phyloP scores from a whole-genome alignment of 1,140 invertebrate species.

The Medauroidea extradentata region DNA sequence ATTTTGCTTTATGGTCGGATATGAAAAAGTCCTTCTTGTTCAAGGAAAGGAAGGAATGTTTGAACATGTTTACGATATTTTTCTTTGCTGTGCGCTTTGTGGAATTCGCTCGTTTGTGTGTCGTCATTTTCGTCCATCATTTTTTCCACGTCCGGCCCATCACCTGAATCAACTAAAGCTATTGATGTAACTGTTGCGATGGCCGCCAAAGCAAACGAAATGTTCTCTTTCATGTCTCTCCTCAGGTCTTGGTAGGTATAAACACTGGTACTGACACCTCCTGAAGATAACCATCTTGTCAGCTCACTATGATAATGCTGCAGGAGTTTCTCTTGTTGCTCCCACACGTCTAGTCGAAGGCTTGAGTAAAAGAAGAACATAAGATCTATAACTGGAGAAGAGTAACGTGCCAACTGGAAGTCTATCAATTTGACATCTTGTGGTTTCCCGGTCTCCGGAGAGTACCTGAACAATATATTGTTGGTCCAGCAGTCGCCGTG shows the following conservation, averaged over 20 bases:
- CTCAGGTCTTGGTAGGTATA: constrained; percentile 42
- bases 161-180: constrained; percentile 27
- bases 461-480: constrained; percentile 48
- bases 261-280: constrained; percentile 38
- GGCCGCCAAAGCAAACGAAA: constrained; percentile 31
- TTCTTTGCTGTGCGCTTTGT: too few relatives aligned
- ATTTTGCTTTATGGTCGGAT: too few relatives aligned
- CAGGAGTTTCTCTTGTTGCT: constrained; percentile 37
- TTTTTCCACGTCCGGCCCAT: constrained; percentile 25
- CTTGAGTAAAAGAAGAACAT: constrained; percentile 56
- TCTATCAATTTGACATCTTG: constrained; percentile 40
- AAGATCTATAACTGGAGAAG: constrained; percentile 51
- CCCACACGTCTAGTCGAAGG: constrained; percentile 34
- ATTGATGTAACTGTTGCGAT: constrained; percentile 31
- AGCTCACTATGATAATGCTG: constrained; percentile 41
- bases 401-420: constrained; percentile 39
- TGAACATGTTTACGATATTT: too few relatives aligned
- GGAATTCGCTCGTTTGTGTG: too few relatives aligned
- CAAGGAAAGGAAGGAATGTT: too few relatives aligned
- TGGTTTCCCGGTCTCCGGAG: constrained; percentile 15
- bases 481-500: constrained; percentile 54
- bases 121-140: not conserved
- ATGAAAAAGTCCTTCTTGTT: too few relatives aligned
- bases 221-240: constrained; percentile 30
- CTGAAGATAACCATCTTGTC: constrained; percentile 33